phyloP scores from a whole-genome alignment of 2,797 vertebrate species.

The Manis crassicaudata region DNA sequence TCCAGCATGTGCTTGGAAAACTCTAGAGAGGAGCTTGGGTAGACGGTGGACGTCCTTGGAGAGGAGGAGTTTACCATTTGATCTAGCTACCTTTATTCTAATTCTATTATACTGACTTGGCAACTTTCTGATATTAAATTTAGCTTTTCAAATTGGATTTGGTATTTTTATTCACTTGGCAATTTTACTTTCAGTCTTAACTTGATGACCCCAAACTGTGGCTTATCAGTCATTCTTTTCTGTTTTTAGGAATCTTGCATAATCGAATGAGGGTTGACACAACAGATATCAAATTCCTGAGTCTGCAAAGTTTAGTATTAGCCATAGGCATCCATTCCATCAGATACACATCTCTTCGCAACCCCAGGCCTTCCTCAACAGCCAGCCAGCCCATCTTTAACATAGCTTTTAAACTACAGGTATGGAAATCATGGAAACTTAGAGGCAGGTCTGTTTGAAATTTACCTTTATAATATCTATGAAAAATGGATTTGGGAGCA shows the following conservation, averaged over 20 bases:
- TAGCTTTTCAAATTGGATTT: constrained; percentile 11
- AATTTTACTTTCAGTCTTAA: background rate
- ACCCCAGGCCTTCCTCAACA: background rate
- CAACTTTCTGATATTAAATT: background rate
- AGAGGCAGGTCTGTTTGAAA: constrained; percentile 12
- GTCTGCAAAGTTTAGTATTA: background rate
- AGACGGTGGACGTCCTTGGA: background rate
- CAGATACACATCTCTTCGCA: background rate
- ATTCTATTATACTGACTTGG: background rate
- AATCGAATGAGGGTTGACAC: background rate
- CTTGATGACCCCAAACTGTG: background rate
- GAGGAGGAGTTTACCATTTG: background rate
- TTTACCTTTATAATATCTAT: background rate
- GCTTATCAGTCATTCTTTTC: background rate
- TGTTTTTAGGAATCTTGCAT: constrained; percentile 30
- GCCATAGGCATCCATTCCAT: background rate
- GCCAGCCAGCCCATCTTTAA: background rate
- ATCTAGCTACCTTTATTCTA: background rate
- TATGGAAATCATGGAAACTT: constrained; percentile 2
- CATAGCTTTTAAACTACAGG: background rate
- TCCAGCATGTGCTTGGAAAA: background rate
- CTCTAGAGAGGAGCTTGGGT: background rate
- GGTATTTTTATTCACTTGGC: constrained; percentile 5
- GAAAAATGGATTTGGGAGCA: constrained; percentile 33
- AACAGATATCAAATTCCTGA: constrained; percentile 15